These are phyloP conservation scores for Fabriciana adippe DNA, from an alignment of 2,888 invertebrate genomes.

Conservation along the genomic window DNA sequence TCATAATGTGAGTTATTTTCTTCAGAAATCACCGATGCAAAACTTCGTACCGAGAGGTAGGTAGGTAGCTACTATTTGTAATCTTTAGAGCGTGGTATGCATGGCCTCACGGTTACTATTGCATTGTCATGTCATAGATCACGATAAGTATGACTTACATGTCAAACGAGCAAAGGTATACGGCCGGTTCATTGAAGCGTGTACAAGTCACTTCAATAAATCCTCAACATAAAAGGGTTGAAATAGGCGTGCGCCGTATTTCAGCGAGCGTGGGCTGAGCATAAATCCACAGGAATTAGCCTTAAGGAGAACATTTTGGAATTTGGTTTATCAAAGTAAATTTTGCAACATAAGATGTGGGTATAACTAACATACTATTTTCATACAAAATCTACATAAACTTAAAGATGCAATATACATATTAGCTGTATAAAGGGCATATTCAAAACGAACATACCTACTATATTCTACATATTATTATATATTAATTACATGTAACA, in stretches of 20 bases:
- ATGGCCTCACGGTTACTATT: conserved; percentile 50
- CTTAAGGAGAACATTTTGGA: conserved; percentile 74
- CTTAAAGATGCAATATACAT: too few relatives aligned
- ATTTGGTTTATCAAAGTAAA: conserved; percentile 48
- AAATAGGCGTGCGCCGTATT: conserved; percentile 69
- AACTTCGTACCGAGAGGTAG: conserved; percentile 10
- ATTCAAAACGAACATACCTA: too few relatives aligned
- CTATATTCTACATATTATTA: too few relatives aligned
- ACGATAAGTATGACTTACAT: conserved; percentile 66
- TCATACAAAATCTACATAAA: too few relatives aligned
- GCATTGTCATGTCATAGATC: conserved; percentile 63
- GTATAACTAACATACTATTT: too few relatives aligned
- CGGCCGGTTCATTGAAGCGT: conserved; percentile 63
- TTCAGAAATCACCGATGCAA: conserved; percentile 24
- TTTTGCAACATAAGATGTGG: conserved; percentile 8
- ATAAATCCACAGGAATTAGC: conserved; percentile 77
- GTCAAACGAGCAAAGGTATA: conserved; percentile 60
- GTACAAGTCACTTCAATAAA: conserved; percentile 69
- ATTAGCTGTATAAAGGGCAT: too few relatives aligned
- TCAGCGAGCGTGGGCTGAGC: conserved; percentile 70
- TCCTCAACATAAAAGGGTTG: conserved; percentile 74
- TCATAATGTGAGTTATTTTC: conserved; percentile 15
- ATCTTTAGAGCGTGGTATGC: conserved; percentile 53
- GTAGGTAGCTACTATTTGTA: conserved; percentile 47
- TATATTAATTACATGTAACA: too few relatives aligned